These are phyloP conservation scores for Oegoconia quadripuncta DNA, from an alignment of 2,888 invertebrate genomes.

Conservation along the genomic window DNA sequence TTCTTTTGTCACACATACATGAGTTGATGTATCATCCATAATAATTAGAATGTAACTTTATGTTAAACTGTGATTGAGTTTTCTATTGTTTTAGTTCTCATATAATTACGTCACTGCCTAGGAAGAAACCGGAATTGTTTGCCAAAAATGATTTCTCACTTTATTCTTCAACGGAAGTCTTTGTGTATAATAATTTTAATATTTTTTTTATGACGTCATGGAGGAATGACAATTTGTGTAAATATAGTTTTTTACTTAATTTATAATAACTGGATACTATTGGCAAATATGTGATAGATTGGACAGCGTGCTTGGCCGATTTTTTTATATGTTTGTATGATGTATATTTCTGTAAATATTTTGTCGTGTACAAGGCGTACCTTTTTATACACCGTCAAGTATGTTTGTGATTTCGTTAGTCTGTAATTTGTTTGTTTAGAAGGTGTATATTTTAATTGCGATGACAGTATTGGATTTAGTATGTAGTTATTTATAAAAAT, in stretches of 20 bases:
- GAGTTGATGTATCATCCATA: slow-evolving; percentile 25
- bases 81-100: slow-evolving; percentile 27
- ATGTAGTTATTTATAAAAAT: slow-evolving; percentile 50
- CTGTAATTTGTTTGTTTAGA: slow-evolving; percentile 34
- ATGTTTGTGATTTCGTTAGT: slow-evolving; percentile 52
- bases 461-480: slow-evolving; percentile 62
- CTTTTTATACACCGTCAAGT: slow-evolving; percentile 43
- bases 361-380: slow-evolving; percentile 28
- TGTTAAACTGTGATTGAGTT: slow-evolving; percentile 30
- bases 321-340: slow-evolving; percentile 26
- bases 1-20: slow-evolving; percentile 16
- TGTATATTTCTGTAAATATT: slow-evolving; percentile 63
- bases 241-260: slow-evolving; percentile 57
- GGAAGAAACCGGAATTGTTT: slow-evolving; percentile 39
- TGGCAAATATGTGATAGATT: slow-evolving; percentile 38
- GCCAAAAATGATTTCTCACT: slow-evolving; percentile 32
- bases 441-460: slow-evolving; percentile 58
- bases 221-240: slow-evolving; percentile 57
- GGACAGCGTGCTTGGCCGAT: slow-evolving; percentile 31
- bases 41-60: slow-evolving; percentile 27
- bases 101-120: slow-evolving; percentile 51
- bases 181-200: slow-evolving; percentile 43
- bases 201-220: slow-evolving; percentile 43
- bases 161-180: slow-evolving; percentile 37
- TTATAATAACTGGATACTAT: slow-evolving; percentile 46